Base-by-base conservation (phyloP, 2,113 vertebrate genomes). In the Salvelinus sp. region DNA sequence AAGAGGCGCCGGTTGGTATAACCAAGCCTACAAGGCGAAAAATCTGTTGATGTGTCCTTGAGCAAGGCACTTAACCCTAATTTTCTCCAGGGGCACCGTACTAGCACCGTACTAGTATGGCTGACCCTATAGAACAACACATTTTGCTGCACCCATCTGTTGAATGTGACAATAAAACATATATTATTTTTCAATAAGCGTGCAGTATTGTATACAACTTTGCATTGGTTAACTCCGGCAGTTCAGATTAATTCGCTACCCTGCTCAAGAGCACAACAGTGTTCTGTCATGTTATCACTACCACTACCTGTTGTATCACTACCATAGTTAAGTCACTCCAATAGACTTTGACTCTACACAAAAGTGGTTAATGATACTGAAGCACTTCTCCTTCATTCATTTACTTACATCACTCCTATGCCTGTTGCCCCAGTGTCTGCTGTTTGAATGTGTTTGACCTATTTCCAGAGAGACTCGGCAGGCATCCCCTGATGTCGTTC, bases 401-500 rank as follows among this genome's bases (percentile, higher is more conserved):
- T 67, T 27, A 30, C 16, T 67, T 30, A 66, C 64, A 66, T 30
- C 64, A 30, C 25, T 23, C 27, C 9, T 30, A 22, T 28, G 64
- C 7, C 28, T 65, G 62, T 25, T 64, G n/a, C 62, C 22, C 12
- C 9, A 25, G 63, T 23, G 12, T 28, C 25, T 9, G 20, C 28
- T 69, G 68, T 67, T 69, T 47, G 22, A 58, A 76, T 50, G 33
- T 62, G 58, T 67, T 5, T 82, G 78, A 82, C 81, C 84, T 66
- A 75, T 83, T 86, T 86, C 48, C 63, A 23, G 33, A 79, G n/a
- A 68, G 54, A 27, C 27, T 38, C n/a, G 69, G 71, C 23, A 47
- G 69, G 71, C 23, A 33, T 50, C 58, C 75, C 67, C 70, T 2
- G 60, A 76, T 64, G 69, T 73, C 50, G 5, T 6, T 78, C 67